phyloP scores from a whole-genome alignment of 1,140 invertebrate species.

The Agraylea sexmaculata region DNA sequence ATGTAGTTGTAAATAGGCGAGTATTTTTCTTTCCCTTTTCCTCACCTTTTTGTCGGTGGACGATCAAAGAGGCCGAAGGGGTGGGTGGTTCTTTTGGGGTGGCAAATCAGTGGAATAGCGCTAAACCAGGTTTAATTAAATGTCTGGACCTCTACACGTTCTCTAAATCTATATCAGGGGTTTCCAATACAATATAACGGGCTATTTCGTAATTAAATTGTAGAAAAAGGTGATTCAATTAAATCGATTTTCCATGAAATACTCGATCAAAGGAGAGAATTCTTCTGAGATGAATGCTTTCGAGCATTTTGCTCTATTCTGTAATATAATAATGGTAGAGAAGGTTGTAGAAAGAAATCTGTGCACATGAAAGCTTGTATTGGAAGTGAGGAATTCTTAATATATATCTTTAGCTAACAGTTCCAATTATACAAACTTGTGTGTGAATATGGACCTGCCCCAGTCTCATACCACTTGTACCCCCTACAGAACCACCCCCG shows the following conservation, averaged over 20 bases:
- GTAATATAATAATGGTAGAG: slow-evolving; percentile 18
- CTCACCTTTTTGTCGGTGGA: slow-evolving; percentile 5
- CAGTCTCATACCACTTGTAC: slow-evolving; percentile 3
- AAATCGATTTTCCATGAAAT: background rate
- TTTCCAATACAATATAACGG: slow-evolving; percentile 6
- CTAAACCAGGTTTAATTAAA: slow-evolving; percentile 24
- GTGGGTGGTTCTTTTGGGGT: slow-evolving; percentile 4
- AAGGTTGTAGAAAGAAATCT: slow-evolving; percentile 20
- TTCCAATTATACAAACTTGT: slow-evolving; percentile 23
- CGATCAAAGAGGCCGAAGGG: slow-evolving; percentile 15
- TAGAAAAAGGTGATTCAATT: background rate
- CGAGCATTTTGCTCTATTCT: slow-evolving; percentile 10
- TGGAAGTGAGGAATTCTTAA: slow-evolving; percentile 23
- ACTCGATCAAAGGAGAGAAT: background rate
- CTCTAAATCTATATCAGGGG: slow-evolving; percentile 22
- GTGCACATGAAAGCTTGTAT: slow-evolving; percentile 24
- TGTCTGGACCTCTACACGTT: slow-evolving; percentile 23
- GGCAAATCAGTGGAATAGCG: slow-evolving; percentile 23
- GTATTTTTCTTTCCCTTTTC: slow-evolving; percentile 14
- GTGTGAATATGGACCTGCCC: slow-evolving; percentile 16
- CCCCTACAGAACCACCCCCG: too few species aligned
- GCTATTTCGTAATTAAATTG: background rate
- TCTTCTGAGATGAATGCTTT: background rate
- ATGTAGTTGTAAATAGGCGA: too few species aligned
- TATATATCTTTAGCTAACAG: slow-evolving; percentile 20